Evolutionary conservation across 2,888 invertebrate species (phyloP).

Genomic region (Helleia helle): DNA sequence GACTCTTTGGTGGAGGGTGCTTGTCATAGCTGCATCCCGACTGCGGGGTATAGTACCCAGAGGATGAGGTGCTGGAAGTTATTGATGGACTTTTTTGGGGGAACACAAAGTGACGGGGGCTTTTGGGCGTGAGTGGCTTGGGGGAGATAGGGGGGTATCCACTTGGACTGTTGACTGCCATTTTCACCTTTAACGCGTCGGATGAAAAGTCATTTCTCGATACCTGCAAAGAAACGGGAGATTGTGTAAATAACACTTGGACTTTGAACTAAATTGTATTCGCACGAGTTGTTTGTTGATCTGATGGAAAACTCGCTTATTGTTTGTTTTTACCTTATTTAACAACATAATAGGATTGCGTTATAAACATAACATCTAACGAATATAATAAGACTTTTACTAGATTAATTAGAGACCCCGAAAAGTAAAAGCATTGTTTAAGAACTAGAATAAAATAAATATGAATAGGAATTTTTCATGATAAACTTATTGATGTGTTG

Average conservation of each 20-base stretch:
- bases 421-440: no score
- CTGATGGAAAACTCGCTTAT: neutral
- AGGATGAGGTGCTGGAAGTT: slow-evolving; percentile 67
- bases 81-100: slow-evolving; percentile 71
- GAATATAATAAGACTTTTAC: no score
- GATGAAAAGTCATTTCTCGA: slow-evolving; percentile 35
- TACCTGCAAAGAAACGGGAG: slow-evolving; percentile 41
- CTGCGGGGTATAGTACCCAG: slow-evolving; percentile 72
- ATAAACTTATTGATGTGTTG: no score
- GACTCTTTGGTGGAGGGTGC: slow-evolving; percentile 60
- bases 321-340: neutral
- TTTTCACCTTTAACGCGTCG: slow-evolving; percentile 31
- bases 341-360: no score
- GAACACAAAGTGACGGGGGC: slow-evolving; percentile 71
- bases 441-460: no score
- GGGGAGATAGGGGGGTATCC: slow-evolving; percentile 73
- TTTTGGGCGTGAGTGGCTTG: slow-evolving; percentile 68
- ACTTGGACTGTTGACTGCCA: slow-evolving; percentile 76
- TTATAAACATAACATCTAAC: no score
- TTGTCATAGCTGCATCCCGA: slow-evolving; percentile 67
- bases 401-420: no score
- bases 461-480: no score
- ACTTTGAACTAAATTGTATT: slow-evolving; percentile 6
- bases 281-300: neutral
- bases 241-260: slow-evolving; percentile 5